Evolutionary conservation across 2,797 vertebrate genomes (phyloP).

Genomic region (Alauda arvensis): DNA sequence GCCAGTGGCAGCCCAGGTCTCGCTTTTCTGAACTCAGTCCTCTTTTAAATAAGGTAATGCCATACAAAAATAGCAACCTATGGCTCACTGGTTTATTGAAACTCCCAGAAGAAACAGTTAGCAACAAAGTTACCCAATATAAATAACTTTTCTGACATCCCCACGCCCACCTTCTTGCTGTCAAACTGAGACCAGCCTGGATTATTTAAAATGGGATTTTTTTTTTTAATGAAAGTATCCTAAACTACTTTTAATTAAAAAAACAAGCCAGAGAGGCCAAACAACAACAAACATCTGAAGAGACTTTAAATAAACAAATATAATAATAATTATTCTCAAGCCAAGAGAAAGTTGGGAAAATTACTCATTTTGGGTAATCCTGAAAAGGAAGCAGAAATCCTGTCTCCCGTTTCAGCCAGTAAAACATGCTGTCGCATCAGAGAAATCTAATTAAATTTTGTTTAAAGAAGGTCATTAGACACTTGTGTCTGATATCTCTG

Average conservation of each 20-base stretch:
- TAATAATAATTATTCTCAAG: neutral
- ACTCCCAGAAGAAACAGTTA: neutral
- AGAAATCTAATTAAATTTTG: neutral
- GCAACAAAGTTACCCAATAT: neutral
- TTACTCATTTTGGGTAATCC: neutral
- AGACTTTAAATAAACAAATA: neutral
- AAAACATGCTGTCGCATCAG: neutral
- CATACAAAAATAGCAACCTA: neutral
- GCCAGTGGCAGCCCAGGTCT: neutral
- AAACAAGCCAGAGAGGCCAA: neutral
- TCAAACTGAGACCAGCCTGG: neutral
- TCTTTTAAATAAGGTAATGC: neutral
- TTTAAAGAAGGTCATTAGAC: neutral
- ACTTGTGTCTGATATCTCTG: rapidly evolving
- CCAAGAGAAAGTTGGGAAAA: neutral
- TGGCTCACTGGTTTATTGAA: neutral
- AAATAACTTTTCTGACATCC: neutral
- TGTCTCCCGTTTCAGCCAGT: neutral
- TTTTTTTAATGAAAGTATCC: neutral
- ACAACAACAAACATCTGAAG: neutral
- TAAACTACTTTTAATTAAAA: neutral
- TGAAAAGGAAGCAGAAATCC: neutral
- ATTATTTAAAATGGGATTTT: neutral
- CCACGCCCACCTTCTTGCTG: neutral
- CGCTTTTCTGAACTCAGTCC: neutral